Conservation (phyloP, 1,140 invertebrate species). For the Spodoptera litura region DNA sequence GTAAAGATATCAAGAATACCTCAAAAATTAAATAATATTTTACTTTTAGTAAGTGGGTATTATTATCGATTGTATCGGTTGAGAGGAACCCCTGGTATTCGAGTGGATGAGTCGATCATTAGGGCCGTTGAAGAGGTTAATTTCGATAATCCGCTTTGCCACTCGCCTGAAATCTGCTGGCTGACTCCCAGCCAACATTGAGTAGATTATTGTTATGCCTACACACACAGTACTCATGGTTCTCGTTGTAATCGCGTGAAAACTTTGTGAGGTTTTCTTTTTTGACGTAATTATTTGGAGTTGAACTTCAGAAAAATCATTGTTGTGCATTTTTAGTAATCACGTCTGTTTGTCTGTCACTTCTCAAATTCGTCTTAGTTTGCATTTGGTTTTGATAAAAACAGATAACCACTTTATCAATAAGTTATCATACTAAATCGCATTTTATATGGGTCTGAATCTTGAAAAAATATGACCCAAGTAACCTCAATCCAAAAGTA, state of each 20-base stretch:
- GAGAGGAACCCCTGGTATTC: constrained; percentile 53
- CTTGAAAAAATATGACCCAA: too few species aligned
- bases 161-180: constrained; percentile 62
- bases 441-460: too few species aligned
- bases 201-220: constrained; percentile 45
- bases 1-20: constrained; percentile 46
- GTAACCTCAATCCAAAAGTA: not conserved
- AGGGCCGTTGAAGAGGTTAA: constrained; percentile 73
- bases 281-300: not conserved
- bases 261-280: not conserved
- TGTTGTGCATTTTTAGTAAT: too few species aligned
- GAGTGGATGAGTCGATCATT: constrained; percentile 72
- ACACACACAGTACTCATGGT: constrained; percentile 32
- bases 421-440: too few species aligned
- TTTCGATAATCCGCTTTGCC: constrained; percentile 76
- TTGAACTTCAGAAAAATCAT: too few species aligned
- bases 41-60: constrained; percentile 49
- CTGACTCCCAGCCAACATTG: constrained; percentile 42
- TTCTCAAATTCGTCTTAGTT: too few species aligned
- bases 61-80: constrained; percentile 54
- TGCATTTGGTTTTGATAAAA: too few species aligned
- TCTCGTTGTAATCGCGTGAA: not conserved
- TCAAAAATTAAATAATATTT: constrained; percentile 22
- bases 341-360: too few species aligned
- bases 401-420: too few species aligned